These are phyloP conservation scores for Ictidomys tridecemlineatus DNA, from an alignment of 2,113 vertebrate genomes.

Conservation along the genomic window DNA sequence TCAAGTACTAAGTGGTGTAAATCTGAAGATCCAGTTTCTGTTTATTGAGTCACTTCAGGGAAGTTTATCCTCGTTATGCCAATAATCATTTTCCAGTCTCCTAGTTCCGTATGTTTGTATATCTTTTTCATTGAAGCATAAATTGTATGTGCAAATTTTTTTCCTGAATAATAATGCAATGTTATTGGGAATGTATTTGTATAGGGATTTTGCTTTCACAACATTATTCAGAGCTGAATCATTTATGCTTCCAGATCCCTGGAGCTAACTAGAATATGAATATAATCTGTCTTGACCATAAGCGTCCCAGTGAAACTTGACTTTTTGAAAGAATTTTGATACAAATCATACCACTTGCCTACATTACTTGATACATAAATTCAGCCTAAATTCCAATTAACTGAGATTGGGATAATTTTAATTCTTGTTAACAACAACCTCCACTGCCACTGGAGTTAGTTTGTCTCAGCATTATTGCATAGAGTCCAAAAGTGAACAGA, in stretches of 20 bases:
- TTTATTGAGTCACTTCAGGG: background rate
- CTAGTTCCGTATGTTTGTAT: background rate
- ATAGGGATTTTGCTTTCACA: background rate
- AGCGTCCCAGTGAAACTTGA: background rate
- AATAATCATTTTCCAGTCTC: background rate
- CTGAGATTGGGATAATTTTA: background rate
- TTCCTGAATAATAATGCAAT: background rate
- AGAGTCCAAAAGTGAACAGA: constrained; percentile 5
- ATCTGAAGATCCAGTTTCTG: constrained; percentile 35
- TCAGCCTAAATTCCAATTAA: background rate
- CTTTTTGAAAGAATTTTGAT: background rate
- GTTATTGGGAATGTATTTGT: background rate
- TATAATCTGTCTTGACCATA: background rate
- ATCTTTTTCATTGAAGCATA: background rate
- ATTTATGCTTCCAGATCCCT: background rate
- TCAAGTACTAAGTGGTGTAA: background rate
- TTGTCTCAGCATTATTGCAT: background rate
- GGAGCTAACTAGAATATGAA: background rate
- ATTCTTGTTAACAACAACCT: background rate
- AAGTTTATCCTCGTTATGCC: background rate
- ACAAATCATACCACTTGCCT: background rate
- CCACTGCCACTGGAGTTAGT: background rate
- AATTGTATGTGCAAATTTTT: background rate
- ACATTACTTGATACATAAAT: background rate
- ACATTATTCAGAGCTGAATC: background rate